Evolutionary conservation across 2,797 vertebrate species (phyloP).

Genomic region (Geotrypetes seraphini): DNA sequence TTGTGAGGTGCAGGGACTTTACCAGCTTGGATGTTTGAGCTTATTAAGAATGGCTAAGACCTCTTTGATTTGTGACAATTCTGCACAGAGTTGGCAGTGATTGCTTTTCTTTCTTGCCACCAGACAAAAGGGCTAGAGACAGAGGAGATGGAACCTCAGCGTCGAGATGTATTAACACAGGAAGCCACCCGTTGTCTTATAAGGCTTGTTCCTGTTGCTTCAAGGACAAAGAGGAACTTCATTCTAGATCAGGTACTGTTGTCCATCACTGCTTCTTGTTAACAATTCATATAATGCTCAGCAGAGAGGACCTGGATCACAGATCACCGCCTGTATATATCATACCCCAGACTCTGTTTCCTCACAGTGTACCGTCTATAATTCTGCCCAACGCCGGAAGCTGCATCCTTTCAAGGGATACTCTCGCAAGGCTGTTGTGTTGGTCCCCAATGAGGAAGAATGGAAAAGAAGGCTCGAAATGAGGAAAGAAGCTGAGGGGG

Average conservation of each 20-base stretch:
- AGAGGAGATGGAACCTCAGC: conserved; percentile 42
- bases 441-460: conserved; percentile 66
- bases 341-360: neutral
- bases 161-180: conserved; percentile 54
- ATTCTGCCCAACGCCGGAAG: conserved; percentile 76
- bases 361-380: conserved; percentile 73
- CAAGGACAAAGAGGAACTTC: conserved; percentile 68
- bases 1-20: neutral
- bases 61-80: neutral
- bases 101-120: no score
- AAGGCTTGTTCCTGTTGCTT: conserved; percentile 70
- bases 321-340: no score
- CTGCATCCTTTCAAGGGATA: conserved; percentile 71
- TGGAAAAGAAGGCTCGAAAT: conserved; percentile 66
- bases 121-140: conserved; percentile 39
- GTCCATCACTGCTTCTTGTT: neutral
- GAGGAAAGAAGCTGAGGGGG: conserved; percentile 47
- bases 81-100: no score
- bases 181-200: conserved; percentile 81
- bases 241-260: conserved; percentile 78
- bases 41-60: no score
- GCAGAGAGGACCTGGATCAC: no score
- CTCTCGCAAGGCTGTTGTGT: conserved; percentile 58
- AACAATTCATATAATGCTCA: no score
- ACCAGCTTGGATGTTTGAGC: neutral